Evolutionary conservation across 2,113 vertebrate species (phyloP), one percentile per base, ranked within the genome.

Genomic region (Phocoena sinus): DNA sequence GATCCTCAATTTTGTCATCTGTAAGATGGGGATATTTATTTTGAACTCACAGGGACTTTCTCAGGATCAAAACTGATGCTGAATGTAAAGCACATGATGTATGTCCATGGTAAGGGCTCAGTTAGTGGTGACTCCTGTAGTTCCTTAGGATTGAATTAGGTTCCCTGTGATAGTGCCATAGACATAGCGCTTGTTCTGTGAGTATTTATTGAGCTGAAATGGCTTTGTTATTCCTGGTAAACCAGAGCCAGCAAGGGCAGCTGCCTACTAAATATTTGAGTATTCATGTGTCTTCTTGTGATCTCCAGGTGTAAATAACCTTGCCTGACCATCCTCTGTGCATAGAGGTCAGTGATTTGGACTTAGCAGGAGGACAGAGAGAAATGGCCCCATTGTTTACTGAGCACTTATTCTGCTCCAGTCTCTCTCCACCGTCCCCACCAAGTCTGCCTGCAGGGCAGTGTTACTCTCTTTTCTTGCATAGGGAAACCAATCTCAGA

Each of bases 211-310:
- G 31, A 26, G 63, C 26, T 71, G 76, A 89, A 89, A 67, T 50
- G 47, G 6, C 20, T 85, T 82, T 80, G 67, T 60, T 65, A 21
- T 81, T 85, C 26, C 65, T 62, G 85, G 85, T 58, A 47, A 93
- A 38, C 56, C 56, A 44, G 8, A 38, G 23, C 14, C 25, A 93
- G 68, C 38, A 44, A 90, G 47, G 36, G 31, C 15, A 18, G 36
- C 15, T 53, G 80, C 28, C 18, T 58, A 12, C 14, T 31, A 41
- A 31, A 26, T 44, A 10, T 8, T 36, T 26, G 73, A 18, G 28
- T 23, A 23, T 14, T 31, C 10, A 5, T 0, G 0, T 33, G 15
- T 12, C 58, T 92, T 60, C 80, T 36, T 73, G 0, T 18, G 25
- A 28, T 12, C 25, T 14, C 20, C 41, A 56, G 82, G 2, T 65